These are phyloP conservation scores for Patiria pectinifera DNA, from an alignment of 53 echinoderm and acorn worm species.

Conservation along the genomic window DNA sequence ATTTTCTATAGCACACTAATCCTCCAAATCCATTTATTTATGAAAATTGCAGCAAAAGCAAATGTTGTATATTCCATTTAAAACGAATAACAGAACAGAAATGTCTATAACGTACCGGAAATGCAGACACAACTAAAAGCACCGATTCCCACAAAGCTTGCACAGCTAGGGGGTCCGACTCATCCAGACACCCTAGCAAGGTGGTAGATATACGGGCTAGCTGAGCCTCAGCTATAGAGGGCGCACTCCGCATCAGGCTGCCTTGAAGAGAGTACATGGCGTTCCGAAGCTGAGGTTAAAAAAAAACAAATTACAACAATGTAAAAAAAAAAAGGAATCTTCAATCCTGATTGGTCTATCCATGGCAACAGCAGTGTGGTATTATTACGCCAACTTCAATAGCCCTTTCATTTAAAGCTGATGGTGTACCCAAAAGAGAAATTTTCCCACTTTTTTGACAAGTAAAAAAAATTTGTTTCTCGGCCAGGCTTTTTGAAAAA, in stretches of 20 bases:
- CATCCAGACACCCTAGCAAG: constrained; percentile 84
- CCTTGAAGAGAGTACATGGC: constrained; percentile 81
- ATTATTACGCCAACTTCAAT: too few relatives aligned
- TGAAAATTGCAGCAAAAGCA: too few relatives aligned
- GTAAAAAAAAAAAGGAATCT: background rate
- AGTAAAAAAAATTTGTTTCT: too few relatives aligned
- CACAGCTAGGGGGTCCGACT: constrained; percentile 79
- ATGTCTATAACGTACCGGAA: constrained; percentile 61
- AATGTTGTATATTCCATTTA: too few relatives aligned
- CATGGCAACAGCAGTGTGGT: background rate
- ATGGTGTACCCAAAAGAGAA: too few relatives aligned
- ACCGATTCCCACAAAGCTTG: constrained; percentile 79
- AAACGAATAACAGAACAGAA: too few relatives aligned
- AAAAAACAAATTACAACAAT: background rate
- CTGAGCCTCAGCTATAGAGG: constrained; percentile 67
- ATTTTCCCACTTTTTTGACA: too few relatives aligned
- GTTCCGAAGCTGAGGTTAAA: constrained; percentile 68
- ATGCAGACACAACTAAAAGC: constrained; percentile 71
- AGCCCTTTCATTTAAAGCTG: too few relatives aligned
- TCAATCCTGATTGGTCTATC: background rate
- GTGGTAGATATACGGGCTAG: constrained; percentile 71
- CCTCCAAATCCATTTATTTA: too few relatives aligned
- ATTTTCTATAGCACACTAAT: too few relatives aligned
- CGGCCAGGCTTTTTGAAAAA: too few relatives aligned
- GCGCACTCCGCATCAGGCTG: constrained; percentile 67